Conservation (phyloP, 2,113 vertebrate genomes). For the Pituophis catenifer region DNA sequence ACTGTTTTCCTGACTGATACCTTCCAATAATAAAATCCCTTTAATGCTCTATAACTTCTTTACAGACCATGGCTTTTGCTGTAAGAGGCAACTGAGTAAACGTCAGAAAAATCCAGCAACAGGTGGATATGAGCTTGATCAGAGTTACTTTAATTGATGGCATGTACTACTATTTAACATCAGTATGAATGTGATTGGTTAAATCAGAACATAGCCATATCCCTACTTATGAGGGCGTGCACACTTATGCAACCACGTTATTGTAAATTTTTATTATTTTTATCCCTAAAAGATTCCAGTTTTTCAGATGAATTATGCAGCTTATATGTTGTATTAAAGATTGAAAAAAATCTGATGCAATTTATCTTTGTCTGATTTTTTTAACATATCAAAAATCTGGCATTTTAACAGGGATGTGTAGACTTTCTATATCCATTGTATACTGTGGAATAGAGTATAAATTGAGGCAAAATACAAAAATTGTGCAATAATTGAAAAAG, state of each 20-base stretch:
- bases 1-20: not conserved
- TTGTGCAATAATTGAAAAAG: not conserved
- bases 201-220: not conserved
- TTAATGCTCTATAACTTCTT: not conserved
- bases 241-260: not conserved
- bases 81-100: too few relatives aligned
- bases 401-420: not conserved
- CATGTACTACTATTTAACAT: not conserved
- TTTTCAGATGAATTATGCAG: not conserved
- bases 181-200: not conserved
- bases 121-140: not conserved
- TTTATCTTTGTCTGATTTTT: not conserved
- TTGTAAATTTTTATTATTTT: not conserved
- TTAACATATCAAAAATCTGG: not conserved
- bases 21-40: not conserved
- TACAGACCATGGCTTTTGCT: not conserved
- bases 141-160: not conserved
- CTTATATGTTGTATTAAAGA: not conserved
- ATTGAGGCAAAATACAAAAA: not conserved
- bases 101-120: too few relatives aligned
- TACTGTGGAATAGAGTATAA: not conserved
- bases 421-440: not conserved
- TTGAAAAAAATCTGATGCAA: not conserved
- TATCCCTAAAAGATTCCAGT: not conserved
- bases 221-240: not conserved